These are phyloP conservation scores for Panorpa germanica DNA, from an alignment of 2,888 invertebrate genomes.

Conservation along the genomic window DNA sequence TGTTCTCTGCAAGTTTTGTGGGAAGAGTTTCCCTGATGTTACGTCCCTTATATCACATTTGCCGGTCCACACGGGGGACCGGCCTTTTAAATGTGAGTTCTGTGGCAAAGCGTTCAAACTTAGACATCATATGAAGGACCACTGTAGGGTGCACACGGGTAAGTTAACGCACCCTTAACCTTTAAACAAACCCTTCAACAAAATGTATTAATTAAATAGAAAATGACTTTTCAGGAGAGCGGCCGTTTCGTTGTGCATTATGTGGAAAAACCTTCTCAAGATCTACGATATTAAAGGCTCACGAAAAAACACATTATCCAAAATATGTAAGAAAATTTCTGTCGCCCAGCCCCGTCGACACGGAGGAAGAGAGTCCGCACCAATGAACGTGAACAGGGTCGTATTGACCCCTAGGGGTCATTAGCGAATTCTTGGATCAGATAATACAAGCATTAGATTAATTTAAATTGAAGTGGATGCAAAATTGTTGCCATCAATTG, in stretches of 20 bases:
- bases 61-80: constrained; percentile 76
- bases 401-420: constrained; percentile 6
- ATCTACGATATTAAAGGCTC: constrained; percentile 79
- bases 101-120: constrained; percentile 87
- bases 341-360: constrained; percentile 71
- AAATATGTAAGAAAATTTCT: constrained; percentile 80
- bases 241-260: constrained; percentile 73
- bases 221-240: constrained; percentile 38
- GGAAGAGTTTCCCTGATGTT: constrained; percentile 82
- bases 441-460: constrained; percentile 3
- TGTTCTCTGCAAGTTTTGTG: constrained; percentile 81
- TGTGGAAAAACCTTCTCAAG: constrained; percentile 84
- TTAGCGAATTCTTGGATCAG: constrained; percentile 8
- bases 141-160: constrained; percentile 81
- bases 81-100: constrained; percentile 86
- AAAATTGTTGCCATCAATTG: constrained; percentile 11
- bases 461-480: constrained; percentile 3
- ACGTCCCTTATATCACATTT: constrained; percentile 72
- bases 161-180: constrained; percentile 18
- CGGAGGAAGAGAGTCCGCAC: constrained; percentile 64
- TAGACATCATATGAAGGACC: constrained; percentile 87
- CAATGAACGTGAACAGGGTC: constrained; percentile 29
- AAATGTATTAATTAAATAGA: neutral
- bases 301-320: constrained; percentile 84
- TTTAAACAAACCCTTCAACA: constrained; percentile 3